A percentile compares a stretch with the other conserved stretches of the same genome.
Evolutionary conservation across 2,113 vertebrate species (phyloP).

Genomic region (Naja naja): DNA sequence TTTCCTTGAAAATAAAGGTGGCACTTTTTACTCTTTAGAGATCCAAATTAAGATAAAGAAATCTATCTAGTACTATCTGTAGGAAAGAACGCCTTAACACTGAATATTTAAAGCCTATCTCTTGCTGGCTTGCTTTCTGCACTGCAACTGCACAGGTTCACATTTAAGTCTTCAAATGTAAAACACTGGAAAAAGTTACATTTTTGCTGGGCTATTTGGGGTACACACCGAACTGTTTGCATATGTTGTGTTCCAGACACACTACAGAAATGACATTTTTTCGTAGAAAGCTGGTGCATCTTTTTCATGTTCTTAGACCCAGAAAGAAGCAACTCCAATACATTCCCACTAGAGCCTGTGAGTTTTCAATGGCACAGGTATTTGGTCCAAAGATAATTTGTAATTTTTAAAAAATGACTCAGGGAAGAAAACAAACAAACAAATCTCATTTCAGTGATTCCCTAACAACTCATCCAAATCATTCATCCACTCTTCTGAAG

Average conservation of each 20-base stretch:
- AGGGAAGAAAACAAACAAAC: neutral
- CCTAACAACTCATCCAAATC: conserved; percentile 93
- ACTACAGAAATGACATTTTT: conserved; percentile 14
- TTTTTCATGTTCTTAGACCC: neutral
- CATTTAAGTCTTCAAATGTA: conserved; percentile 46
- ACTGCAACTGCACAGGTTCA: conserved; percentile 25
- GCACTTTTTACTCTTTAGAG: conserved; percentile 21
- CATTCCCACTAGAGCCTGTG: conserved; percentile 62
- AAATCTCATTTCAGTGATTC: conserved; percentile 72
- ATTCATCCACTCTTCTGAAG: conserved; percentile 96
- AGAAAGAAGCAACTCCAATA: conserved; percentile 57
- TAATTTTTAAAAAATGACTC: conserved; percentile 55
- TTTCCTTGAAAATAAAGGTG: conserved; percentile 44
- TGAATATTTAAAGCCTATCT: conserved; percentile 51
- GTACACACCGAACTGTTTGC: conserved; percentile 24
- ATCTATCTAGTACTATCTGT: conserved; percentile 44
- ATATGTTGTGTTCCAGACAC: conserved; percentile 32
- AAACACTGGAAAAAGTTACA: conserved; percentile 57
- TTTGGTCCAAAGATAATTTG: conserved; percentile 76
- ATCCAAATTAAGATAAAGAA: conserved; percentile 49
- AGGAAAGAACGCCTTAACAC: conserved; percentile 53
- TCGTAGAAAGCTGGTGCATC: conserved; percentile 46
- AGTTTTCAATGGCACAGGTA: conserved; percentile 66
- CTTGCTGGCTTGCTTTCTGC: conserved; percentile 49
- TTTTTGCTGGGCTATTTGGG: conserved; percentile 51